Base-by-base conservation (phyloP, 2,113 vertebrate species). In the Crotalus helleri region DNA sequence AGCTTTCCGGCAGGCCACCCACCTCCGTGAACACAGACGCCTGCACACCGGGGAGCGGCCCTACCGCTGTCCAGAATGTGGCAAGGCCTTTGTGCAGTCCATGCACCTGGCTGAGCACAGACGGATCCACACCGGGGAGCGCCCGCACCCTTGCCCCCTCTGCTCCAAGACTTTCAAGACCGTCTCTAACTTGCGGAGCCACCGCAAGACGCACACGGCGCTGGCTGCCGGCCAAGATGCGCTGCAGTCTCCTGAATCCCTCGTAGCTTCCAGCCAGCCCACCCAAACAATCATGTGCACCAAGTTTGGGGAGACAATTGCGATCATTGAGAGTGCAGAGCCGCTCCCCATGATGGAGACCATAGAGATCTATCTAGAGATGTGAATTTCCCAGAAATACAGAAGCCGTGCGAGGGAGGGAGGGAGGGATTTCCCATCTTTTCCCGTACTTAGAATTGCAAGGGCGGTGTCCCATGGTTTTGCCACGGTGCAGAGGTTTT, bases 111-210 rank as follows among this genome's bases (percentile, higher is more conserved):
- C 98, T 0, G 98, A 99, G 57, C 99, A 99, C 94, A 97, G 98
- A 0, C 98, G 98, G 3, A 98, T 98, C 1, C 98, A 99, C 97
- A 98, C 98, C 0, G 98, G 98, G 0, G 98, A 99, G 81, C 96
- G 98, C 59, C 98, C 98, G 0, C 98, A 99, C 51, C 94, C 94
- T 1, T 99, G 98, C 24, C 96, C 96, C 0, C 96, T 96, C 91
- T 99, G 99, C 3, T 97, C 98, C 93, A 99, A 99, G 96, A 97
- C 98, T 94, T 99, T 99, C 96, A 98, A 98, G 95, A 98, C 98
- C 15, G 97, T 98, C 93, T 99, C 98, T 87, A 98, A 99, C 95
- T 97, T 99, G 86, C 98, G 98, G 95, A 99, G 98, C 96, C 99
- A 99, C 94, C 98, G 98, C 51, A 98, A 98, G 96, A 98, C 98